These are phyloP conservation scores for Drosophila ironensis DNA, from an alignment of 1,140 invertebrate genomes.

Conservation along the genomic window DNA sequence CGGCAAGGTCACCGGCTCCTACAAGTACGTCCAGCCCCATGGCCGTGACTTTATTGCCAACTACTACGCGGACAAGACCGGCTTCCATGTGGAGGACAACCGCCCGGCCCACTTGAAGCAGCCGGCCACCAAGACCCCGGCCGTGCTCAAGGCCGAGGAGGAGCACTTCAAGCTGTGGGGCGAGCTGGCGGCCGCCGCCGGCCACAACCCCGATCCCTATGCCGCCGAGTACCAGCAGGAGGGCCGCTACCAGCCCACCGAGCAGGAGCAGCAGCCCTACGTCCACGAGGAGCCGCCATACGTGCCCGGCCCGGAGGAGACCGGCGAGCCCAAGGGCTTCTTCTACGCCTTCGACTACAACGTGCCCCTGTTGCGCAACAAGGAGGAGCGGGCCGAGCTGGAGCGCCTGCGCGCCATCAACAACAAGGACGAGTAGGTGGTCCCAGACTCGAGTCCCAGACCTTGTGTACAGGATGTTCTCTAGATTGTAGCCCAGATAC, in stretches of 20 bases:
- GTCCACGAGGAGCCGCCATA: constrained; percentile 70
- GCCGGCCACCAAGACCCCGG: constrained; percentile 84
- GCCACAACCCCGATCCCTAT: constrained; percentile 83
- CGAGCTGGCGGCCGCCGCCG: constrained; percentile 84
- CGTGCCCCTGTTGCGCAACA: constrained; percentile 82
- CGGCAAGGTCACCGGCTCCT: constrained; percentile 74
- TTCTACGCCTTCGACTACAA: constrained; percentile 87
- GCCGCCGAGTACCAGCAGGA: constrained; percentile 73
- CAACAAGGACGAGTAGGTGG: constrained; percentile 65
- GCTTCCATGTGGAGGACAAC: constrained; percentile 87
- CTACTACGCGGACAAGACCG: constrained; percentile 85
- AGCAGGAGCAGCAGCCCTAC: constrained; percentile 56
- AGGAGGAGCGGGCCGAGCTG: constrained; percentile 74
- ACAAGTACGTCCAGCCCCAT: constrained; percentile 80
- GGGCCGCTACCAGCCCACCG: constrained; percentile 64
- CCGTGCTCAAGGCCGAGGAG: constrained; percentile 84
- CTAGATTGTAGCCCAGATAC: constrained; percentile 42
- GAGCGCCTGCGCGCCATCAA: constrained; percentile 69
- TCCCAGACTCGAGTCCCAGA: neutral
- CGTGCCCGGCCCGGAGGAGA: constrained; percentile 81
- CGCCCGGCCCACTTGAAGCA: constrained; percentile 84
- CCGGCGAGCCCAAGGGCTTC: constrained; percentile 86
- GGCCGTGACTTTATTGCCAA: constrained; percentile 82
- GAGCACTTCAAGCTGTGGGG: constrained; percentile 85
- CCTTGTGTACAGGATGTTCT: constrained; percentile 37